phyloP scores from a whole-genome alignment of 1,140 invertebrate species.

The Meloidogyne exigua region DNA sequence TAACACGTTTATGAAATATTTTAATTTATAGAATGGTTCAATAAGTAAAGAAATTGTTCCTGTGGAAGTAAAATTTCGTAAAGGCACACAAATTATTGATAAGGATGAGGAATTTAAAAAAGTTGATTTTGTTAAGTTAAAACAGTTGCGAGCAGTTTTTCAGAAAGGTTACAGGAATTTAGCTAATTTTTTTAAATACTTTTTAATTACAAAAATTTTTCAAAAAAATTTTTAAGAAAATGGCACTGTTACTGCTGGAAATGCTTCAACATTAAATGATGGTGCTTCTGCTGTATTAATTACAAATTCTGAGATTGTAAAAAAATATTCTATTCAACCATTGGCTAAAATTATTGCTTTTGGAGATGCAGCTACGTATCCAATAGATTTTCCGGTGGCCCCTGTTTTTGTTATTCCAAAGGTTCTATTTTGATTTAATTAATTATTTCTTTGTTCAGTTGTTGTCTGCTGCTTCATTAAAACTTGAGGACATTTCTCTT shows the following conservation, averaged over 20 bases:
- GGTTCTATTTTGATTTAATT: constrained; percentile 67
- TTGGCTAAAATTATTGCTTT: constrained; percentile 74
- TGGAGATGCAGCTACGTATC: constrained; percentile 86
- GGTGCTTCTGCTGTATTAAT: constrained; percentile 88
- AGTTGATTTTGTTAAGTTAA: constrained; percentile 91
- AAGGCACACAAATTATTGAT: constrained; percentile 71
- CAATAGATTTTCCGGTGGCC: constrained; percentile 95
- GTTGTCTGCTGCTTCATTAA: constrained; percentile 78
- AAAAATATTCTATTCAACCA: constrained; percentile 78
- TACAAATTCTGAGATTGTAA: constrained; percentile 76
- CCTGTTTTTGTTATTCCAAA: constrained; percentile 67
- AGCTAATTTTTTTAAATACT: too few relatives aligned
- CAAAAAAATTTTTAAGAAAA: constrained; percentile 44
- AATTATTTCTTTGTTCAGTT: constrained; percentile 77
- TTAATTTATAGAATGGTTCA: constrained; percentile 69
- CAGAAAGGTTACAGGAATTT: constrained; percentile 65
- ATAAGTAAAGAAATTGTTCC: constrained; percentile 84
- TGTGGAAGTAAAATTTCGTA: constrained; percentile 75
- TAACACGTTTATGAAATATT: background rate
- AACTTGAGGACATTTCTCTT: constrained; percentile 81
- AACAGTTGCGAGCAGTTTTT: constrained; percentile 84
- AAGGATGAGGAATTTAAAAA: constrained; percentile 95
- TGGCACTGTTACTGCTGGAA: constrained; percentile 95
- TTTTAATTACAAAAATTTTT: background rate
- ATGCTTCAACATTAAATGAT: constrained; percentile 96